phyloP scores from a whole-genome alignment of 2,797 vertebrate genomes.

The Echiichthys vipera region DNA sequence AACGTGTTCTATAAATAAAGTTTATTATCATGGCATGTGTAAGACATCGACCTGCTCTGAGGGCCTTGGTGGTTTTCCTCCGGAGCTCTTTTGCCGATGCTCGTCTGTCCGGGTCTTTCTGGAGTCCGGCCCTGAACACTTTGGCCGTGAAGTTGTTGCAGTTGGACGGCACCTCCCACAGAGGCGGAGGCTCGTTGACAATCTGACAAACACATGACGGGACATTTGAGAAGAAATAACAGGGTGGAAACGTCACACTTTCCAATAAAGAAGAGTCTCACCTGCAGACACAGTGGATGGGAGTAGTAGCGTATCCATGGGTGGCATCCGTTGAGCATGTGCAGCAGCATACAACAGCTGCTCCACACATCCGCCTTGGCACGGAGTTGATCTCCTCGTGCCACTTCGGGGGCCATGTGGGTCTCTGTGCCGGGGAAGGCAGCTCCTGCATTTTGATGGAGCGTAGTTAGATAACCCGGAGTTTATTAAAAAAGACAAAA shows the following conservation, averaged over 20 bases:
- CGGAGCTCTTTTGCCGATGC: slow-evolving; percentile 85
- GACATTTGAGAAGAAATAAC: not conserved
- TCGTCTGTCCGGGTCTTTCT: slow-evolving; percentile 88
- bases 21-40: too few relatives aligned
- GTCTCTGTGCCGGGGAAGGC: slow-evolving; percentile 90
- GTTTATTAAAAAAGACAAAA: too few relatives aligned
- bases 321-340: slow-evolving; percentile 95
- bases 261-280: slow-evolving; percentile 49
- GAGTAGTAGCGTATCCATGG: slow-evolving; percentile 94
- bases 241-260: not conserved
- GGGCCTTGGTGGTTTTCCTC: slow-evolving; percentile 84
- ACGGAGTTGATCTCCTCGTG: slow-evolving; percentile 85
- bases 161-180: slow-evolving; percentile 93
- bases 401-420: slow-evolving; percentile 98
- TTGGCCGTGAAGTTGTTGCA: slow-evolving; percentile 90
- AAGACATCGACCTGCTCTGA: slow-evolving; percentile 86
- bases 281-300: slow-evolving; percentile 93
- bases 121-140: slow-evolving; percentile 89
- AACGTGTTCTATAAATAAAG: too few relatives aligned
- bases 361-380: slow-evolving; percentile 95
- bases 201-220: slow-evolving; percentile 82
- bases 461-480: too few relatives aligned
- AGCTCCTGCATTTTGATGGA: slow-evolving; percentile 49
- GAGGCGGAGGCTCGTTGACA: slow-evolving; percentile 91
- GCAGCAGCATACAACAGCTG: slow-evolving; percentile 95